phyloP scores from a whole-genome alignment of 2,797 vertebrate genomes.

The Lagorchestes hirsutus region DNA sequence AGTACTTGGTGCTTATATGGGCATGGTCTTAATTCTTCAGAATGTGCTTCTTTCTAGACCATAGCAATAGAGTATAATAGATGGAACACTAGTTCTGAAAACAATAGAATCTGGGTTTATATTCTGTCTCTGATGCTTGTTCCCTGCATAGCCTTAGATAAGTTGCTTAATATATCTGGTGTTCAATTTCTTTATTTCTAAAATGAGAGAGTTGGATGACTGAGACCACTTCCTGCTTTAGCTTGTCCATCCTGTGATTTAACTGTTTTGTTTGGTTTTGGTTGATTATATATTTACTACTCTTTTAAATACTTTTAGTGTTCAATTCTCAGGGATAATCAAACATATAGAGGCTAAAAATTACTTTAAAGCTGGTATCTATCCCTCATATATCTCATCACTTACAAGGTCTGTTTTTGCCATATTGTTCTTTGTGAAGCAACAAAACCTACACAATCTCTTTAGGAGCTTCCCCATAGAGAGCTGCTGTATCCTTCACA shows the following conservation, averaged over 20 bases:
- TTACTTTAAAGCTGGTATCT: not conserved
- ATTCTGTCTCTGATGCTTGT: not conserved
- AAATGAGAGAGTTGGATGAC: not conserved
- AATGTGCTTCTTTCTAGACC: not conserved
- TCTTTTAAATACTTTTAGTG: constrained; percentile 33
- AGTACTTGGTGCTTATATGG: not conserved
- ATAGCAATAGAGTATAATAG: not conserved
- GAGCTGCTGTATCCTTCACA: constrained; percentile 60
- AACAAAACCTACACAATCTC: constrained; percentile 32
- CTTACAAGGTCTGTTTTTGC: not conserved
- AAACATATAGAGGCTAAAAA: constrained; percentile 3
- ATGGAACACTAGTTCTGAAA: not conserved
- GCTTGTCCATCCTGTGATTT: not conserved
- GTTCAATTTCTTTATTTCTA: not conserved
- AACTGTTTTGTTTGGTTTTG: not conserved
- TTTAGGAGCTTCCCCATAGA: constrained; percentile 30
- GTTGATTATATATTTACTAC: constrained; percentile 10
- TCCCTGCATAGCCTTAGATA: not conserved
- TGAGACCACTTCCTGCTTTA: not conserved
- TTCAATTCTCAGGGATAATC: not conserved
- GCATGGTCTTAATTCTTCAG: constrained; percentile 21
- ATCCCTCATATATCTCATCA: constrained; percentile 41
- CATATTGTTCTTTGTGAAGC: constrained; percentile 5
- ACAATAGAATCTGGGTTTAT: not conserved
- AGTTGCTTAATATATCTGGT: not conserved